Conservation (phyloP, 2,113 vertebrate species). For the Mustela lutreola region DNA sequence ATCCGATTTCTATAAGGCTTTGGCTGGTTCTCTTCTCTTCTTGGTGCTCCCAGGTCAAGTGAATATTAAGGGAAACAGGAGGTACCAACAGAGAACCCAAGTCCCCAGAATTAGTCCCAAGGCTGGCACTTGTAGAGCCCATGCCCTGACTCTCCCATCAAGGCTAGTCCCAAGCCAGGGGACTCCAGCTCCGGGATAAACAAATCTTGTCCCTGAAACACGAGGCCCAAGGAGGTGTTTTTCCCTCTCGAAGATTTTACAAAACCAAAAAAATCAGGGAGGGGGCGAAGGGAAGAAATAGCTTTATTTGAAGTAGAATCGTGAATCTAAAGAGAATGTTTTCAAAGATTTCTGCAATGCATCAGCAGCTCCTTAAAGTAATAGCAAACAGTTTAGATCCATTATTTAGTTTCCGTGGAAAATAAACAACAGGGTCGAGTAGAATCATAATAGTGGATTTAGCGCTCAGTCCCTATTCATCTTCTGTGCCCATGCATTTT, state of each 20-base stretch:
- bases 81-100: not conserved
- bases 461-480: conserved; percentile 49
- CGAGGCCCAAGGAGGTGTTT: not conserved
- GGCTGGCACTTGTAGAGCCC: no score
- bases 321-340: conserved; percentile 67
- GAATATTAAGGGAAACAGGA: not conserved
- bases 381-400: conserved; percentile 77
- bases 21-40: not conserved
- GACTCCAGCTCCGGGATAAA: not conserved
- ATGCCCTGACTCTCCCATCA: not conserved
- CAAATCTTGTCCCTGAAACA: not conserved
- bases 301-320: conserved; percentile 69
- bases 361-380: conserved; percentile 79
- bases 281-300: not conserved
- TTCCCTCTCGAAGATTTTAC: conserved; percentile 12
- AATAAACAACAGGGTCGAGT: conserved; percentile 68
- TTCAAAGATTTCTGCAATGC: conserved; percentile 73
- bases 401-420: conserved; percentile 80
- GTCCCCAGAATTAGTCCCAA: not conserved
- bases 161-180: not conserved
- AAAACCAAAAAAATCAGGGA: not conserved
- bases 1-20: not conserved
- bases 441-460: conserved; percentile 77
- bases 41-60: accelerated
- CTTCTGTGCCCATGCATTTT: conserved; percentile 64